A percentile compares a stretch with the other conserved stretches of the same genome.
Conservation (phyloP, 1,140 invertebrate species). For the Helicoverpa zea region DNA sequence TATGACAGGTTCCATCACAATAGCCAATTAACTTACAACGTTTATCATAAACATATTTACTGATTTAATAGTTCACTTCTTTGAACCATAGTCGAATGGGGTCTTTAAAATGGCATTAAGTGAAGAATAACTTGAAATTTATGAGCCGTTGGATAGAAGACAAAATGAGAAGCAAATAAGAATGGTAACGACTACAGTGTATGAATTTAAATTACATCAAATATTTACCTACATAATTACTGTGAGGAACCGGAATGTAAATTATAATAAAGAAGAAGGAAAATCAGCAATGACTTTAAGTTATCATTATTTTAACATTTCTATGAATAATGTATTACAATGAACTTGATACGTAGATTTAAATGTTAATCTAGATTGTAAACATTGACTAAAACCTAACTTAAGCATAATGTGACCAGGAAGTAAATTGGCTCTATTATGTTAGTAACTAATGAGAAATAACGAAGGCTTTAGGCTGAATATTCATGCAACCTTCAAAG, state of each 20-base stretch:
- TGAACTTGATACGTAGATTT: no score
- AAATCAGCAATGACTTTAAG: not conserved
- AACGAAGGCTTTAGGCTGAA: no score
- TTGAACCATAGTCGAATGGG: not conserved
- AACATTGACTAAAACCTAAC: no score
- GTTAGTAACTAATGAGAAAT: no score
- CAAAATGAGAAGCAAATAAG: not conserved
- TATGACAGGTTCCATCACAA: not conserved
- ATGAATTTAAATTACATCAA: conserved; percentile 9
- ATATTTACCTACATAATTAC: conserved; percentile 3
- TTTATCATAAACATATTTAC: not conserved
- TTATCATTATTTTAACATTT: not conserved
- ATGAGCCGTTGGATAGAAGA: not conserved
- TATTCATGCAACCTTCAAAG: no score
- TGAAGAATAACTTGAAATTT: not conserved
- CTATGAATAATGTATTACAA: no score
- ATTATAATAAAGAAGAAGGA: not conserved
- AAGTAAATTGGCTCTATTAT: no score
- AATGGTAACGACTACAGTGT: not conserved
- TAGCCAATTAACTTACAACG: not conserved
- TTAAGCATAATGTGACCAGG: no score
- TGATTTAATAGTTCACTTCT: not conserved
- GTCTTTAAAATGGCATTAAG: not conserved
- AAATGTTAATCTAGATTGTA: no score
- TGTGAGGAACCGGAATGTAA: conserved; percentile 2